Evolutionary conservation across 2,797 vertebrate genomes (phyloP).

Genomic region (Simalia tracyae): DNA sequence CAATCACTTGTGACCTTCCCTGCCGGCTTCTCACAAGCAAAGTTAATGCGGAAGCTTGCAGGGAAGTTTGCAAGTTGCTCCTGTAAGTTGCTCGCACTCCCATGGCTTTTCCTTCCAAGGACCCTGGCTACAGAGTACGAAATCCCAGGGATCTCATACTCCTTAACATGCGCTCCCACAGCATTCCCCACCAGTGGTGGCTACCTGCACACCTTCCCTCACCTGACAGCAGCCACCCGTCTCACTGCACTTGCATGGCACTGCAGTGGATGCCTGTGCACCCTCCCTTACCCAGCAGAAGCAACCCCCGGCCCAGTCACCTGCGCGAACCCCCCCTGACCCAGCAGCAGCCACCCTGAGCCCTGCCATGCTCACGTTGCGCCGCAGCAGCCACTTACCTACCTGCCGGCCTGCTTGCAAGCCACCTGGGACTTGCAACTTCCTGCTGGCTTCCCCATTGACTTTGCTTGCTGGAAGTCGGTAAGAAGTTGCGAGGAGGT

Average conservation of each 20-base stretch:
- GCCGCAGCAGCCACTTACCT: background rate
- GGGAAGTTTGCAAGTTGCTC: background rate
- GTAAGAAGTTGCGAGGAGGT: background rate
- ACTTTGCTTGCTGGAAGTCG: background rate
- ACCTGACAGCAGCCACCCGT: background rate
- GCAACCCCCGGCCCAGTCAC: background rate
- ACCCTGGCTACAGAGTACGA: background rate
- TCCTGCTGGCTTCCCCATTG: background rate
- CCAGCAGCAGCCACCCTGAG: background rate
- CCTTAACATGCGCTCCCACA: background rate
- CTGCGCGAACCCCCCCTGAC: background rate
- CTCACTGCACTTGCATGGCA: no score
- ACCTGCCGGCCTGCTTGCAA: background rate
- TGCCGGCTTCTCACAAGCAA: background rate
- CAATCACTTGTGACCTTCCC: background rate
- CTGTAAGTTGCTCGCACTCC: background rate
- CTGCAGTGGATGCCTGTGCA: no score
- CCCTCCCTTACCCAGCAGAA: background rate
- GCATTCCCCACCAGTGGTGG: background rate
- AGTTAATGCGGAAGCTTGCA: background rate
- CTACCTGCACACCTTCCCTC: background rate
- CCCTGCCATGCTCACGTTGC: no score
- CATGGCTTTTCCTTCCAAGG: background rate
- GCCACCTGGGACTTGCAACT: background rate
- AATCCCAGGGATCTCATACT: background rate